These are phyloP conservation scores for Ispidina picta DNA, from an alignment of 2,797 vertebrate species.

Conservation along the genomic window DNA sequence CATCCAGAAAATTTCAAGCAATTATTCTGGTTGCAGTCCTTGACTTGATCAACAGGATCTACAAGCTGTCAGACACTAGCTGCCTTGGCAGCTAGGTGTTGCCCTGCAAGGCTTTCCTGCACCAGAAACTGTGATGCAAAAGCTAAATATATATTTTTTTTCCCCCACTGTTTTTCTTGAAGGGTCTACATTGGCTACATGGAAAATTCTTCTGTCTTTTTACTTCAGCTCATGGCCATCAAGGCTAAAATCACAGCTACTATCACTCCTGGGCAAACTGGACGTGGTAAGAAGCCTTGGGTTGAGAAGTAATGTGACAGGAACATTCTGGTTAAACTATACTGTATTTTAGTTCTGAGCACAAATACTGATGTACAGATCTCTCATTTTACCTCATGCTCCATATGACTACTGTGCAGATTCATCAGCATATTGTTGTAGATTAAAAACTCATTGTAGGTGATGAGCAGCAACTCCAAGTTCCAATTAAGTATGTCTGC, in stretches of 20 bases:
- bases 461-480: neutral
- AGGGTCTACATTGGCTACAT: neutral
- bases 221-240: neutral
- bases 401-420: neutral
- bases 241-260: neutral
- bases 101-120: neutral
- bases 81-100: neutral
- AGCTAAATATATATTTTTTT: neutral
- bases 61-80: neutral
- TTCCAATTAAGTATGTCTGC: neutral
- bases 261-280: neutral
- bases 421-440: neutral
- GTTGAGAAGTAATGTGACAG: neutral
- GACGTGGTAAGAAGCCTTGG: neutral
- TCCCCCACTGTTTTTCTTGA: neutral
- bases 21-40: constrained; percentile 26
- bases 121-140: neutral
- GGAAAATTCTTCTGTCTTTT: neutral
- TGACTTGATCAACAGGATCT: constrained; percentile 48
- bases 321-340: neutral
- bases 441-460: neutral
- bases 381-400: neutral
- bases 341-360: neutral
- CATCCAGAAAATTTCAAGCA: constrained; percentile 32
- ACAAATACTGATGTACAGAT: neutral